Percentiles rank a stretch among this genome's conserved stretches.
Conservation (phyloP, 2,888 invertebrate genomes). For the Pandemis corylana region DNA sequence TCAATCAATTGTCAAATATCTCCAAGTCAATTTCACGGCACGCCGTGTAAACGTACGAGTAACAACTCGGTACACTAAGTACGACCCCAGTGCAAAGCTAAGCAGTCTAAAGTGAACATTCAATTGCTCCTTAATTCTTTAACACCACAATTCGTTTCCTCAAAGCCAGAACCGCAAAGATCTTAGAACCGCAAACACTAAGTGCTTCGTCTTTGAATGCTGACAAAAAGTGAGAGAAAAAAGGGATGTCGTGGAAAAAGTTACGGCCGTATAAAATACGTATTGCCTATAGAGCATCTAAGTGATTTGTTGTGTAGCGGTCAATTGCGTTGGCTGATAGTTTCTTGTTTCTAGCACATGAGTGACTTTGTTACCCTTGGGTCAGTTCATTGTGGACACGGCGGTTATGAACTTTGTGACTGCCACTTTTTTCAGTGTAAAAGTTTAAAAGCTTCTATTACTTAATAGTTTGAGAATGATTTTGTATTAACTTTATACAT, state of each 20-base stretch:
- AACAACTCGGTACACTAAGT: not conserved
- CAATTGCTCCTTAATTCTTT: constrained; percentile 30
- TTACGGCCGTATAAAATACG: constrained; percentile 45
- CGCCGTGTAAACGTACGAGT: not conserved
- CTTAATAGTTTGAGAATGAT: not conserved
- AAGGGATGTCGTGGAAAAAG: constrained; percentile 52
- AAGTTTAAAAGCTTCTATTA: too few relatives aligned
- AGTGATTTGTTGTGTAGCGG: constrained; percentile 81
- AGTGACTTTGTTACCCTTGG: constrained; percentile 62
- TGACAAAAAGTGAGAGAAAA: constrained; percentile 55
- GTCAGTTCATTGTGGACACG: not conserved
- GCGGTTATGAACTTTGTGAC: not conserved
- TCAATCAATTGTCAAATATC: too few relatives aligned
- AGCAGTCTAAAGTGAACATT: constrained; percentile 11
- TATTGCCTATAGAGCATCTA: constrained; percentile 64
- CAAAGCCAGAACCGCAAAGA: constrained; percentile 38
- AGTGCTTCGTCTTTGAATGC: constrained; percentile 45
- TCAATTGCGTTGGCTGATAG: constrained; percentile 69
- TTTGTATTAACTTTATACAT: not conserved
- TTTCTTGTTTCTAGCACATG: constrained; percentile 62
- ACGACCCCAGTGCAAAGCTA: constrained; percentile 4
- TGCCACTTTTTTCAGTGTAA: not conserved
- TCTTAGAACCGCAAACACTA: constrained; percentile 38
- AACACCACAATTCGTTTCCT: constrained; percentile 35
- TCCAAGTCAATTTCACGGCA: too few relatives aligned